These are phyloP conservation scores for Riparia riparia DNA, from an alignment of 2,113 vertebrate species.

Conservation along the genomic window DNA sequence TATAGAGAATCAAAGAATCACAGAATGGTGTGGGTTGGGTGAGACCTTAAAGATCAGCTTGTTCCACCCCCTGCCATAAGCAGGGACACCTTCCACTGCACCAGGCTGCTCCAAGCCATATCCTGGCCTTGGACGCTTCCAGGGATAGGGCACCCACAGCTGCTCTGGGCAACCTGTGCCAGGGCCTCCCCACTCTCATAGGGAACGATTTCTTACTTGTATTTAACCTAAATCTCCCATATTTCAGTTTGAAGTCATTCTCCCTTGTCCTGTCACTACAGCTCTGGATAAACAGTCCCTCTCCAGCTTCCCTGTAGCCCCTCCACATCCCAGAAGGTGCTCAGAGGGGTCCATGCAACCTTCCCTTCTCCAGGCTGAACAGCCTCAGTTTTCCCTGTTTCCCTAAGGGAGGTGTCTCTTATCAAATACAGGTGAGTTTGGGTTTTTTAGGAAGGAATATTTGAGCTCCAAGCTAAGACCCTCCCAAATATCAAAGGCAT, in stretches of 20 bases:
- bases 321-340: background rate
- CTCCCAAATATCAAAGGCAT: background rate
- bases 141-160: background rate
- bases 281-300: background rate
- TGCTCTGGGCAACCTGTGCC: background rate
- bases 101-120: background rate
- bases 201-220: background rate
- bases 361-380: background rate
- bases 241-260: background rate
- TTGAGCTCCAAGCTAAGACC: background rate
- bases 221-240: background rate
- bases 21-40: background rate
- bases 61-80: background rate
- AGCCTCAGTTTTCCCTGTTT: background rate
- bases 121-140: background rate
- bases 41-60: background rate
- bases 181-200: background rate
- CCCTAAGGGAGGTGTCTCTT: background rate
- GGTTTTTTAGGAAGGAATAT: background rate
- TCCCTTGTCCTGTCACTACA: background rate
- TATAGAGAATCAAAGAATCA: background rate
- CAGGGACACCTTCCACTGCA: background rate
- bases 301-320: background rate
- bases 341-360: background rate
- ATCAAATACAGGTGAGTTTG: background rate